Base-by-base conservation (phyloP, 2,888 invertebrate species). In the Zygothrica quintamaculata region DNA sequence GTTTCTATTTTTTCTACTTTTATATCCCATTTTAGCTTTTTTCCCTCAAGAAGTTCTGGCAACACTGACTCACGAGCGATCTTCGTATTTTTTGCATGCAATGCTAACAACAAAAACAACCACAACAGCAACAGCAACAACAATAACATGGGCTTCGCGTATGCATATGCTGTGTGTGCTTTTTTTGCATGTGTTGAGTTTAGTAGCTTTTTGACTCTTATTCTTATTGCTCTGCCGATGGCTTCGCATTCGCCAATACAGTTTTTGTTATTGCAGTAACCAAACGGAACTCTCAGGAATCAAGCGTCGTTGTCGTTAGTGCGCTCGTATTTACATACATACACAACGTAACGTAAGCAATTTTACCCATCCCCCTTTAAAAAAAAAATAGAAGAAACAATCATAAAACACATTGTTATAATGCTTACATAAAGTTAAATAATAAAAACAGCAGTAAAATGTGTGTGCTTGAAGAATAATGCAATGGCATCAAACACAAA, bases 281-380 rank as follows among this genome's bases (percentile, higher is more conserved):
- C 5, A 77, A 84, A 86, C 84, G 79, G 73, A 87, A 79, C 82
- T 81, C 86, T 88, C 77, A 84, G 88, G 84, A 88, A 88, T 74
- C 80, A 84, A 77, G 75, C 66, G 55, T 72, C n/a, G n/a, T 78
- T 79, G 77, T 81, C 70, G 70, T 64, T 69, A 62, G 65, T 74
- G 70, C 76, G 79, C 51, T 65, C 60, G 65, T 62, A 64, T 72
- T n/a, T n/a, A 12, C 5, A 9, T 13, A 42, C 43, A 16, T 43
- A 43, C 51, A 39, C 42, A 72, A 60, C 52, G 42, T 56, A 72
- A 66, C 44, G 52, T 58, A 58, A 73, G 60, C 52, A 40, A 51
- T 58, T 55, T 51, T 7, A 50, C 42, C 31, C 26, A 22, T 33
- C 22, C 13, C 31, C 13, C n/a, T n/a, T n/a, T n/a, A n/a, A n/a